A percentile compares a stretch with the other conserved stretches of the same genome.
These are phyloP conservation scores for Lithobius niger DNA, from an alignment of 1,140 invertebrate genomes.

Conservation along the genomic window DNA sequence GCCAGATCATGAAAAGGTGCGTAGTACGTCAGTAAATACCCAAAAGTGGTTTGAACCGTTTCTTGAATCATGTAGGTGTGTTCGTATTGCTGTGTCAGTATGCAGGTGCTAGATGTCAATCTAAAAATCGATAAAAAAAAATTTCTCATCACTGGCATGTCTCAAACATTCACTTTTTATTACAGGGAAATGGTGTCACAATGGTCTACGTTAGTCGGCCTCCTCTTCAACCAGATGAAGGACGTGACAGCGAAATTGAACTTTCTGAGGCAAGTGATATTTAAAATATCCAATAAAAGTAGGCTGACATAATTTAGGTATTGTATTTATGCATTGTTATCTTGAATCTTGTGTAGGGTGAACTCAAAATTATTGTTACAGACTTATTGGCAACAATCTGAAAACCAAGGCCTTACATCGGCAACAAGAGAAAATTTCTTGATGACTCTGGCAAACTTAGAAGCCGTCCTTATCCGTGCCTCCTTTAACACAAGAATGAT, in stretches of 20 bases:
- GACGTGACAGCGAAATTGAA: slow-evolving; percentile 19
- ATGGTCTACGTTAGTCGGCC: slow-evolving; percentile 18
- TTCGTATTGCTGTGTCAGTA: too few species aligned
- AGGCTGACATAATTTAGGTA: too few species aligned
- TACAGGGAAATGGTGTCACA: slow-evolving; percentile 21
- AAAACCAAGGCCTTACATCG: slow-evolving; percentile 14
- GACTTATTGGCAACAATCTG: slow-evolving; percentile 21
- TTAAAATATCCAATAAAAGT: too few species aligned
- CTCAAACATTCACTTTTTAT: slow-evolving; percentile 2
- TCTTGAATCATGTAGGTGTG: too few species aligned
- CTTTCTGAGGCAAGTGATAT: slow-evolving; percentile 16
- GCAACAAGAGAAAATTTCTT: slow-evolving; percentile 66
- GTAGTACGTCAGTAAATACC: too few species aligned
- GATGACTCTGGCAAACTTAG: slow-evolving; percentile 62
- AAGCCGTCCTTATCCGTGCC: slow-evolving; percentile 71
- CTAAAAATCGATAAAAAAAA: too few species aligned
- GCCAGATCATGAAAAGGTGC: too few species aligned
- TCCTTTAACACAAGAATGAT: slow-evolving; percentile 55
- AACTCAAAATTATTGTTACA: slow-evolving; percentile 1
- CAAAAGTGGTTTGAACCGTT: too few species aligned
- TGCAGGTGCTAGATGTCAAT: too few species aligned
- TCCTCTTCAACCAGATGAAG: slow-evolving; percentile 17
- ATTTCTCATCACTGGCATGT: too few species aligned
- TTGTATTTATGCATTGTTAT: neutral
- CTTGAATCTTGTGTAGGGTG: neutral